Evolutionary conservation across 2,888 invertebrate genomes (phyloP).

Genomic region (Ennomos erosarius): DNA sequence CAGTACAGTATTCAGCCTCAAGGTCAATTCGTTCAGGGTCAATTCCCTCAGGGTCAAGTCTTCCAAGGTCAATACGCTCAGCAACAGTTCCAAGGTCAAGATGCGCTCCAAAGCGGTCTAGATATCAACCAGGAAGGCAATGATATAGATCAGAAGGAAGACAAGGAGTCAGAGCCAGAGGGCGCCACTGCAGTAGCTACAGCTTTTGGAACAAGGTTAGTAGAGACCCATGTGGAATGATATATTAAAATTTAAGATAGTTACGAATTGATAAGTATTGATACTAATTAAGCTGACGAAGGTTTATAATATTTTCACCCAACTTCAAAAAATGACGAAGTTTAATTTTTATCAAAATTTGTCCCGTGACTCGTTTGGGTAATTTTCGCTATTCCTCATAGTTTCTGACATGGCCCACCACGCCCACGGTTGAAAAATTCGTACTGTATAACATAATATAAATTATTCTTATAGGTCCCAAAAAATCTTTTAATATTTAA

Average conservation of each 20-base stretch:
- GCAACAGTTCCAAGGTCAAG: slow-evolving; percentile 50
- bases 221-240: slow-evolving; percentile 40
- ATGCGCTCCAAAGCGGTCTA: slow-evolving; percentile 68
- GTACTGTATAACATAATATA: too few relatives aligned
- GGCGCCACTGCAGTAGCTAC: slow-evolving; percentile 72
- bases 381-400: too few relatives aligned
- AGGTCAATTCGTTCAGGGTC: slow-evolving; percentile 28
- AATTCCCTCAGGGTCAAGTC: slow-evolving; percentile 5
- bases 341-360: too few relatives aligned
- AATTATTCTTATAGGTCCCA: too few relatives aligned
- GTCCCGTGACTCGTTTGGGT: too few relatives aligned
- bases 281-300: slow-evolving; percentile 9
- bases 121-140: slow-evolving; percentile 73
- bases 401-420: too few relatives aligned
- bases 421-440: too few relatives aligned
- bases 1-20: slow-evolving; percentile 34
- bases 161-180: slow-evolving; percentile 52
- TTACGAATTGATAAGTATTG: too few relatives aligned
- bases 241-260: slow-evolving; percentile 21
- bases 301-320: too few relatives aligned
- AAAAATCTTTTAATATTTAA: too few relatives aligned
- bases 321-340: too few relatives aligned
- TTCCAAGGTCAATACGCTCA: slow-evolving; percentile 37
- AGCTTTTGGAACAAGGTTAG: slow-evolving; percentile 77
- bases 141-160: slow-evolving; percentile 61